Conservation (phyloP, 1,140 invertebrate species). For the Temnothorax longispinosus region DNA sequence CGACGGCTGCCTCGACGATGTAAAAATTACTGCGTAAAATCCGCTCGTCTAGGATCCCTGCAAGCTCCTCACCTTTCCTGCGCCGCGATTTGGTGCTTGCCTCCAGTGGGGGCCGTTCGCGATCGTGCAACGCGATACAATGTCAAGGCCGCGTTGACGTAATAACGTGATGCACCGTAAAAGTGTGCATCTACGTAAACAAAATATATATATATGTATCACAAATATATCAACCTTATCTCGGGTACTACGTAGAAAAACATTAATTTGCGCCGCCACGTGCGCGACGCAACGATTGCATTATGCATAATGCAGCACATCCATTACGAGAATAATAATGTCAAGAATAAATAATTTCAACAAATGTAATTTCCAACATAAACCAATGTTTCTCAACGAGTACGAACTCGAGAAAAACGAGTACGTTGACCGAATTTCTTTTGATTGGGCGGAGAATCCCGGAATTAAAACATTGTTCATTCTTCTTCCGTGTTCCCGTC, state of each 20-base stretch:
- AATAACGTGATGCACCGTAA: conserved; percentile 4
- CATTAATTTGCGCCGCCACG: neutral
- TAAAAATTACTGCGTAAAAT: conserved; percentile 83
- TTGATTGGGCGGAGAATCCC: neutral
- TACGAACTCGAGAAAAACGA: neutral
- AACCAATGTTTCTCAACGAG: neutral
- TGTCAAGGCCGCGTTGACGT: conserved; percentile 66
- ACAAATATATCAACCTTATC: neutral
- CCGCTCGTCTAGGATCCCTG: conserved; percentile 30
- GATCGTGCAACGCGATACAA: conserved; percentile 47
- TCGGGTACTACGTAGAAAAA: neutral
- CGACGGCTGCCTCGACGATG: conserved; percentile 64
- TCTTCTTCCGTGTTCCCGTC: neutral
- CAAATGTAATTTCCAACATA: neutral
- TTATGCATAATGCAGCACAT: neutral
- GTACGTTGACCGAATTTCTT: neutral
- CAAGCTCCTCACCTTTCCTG: conserved; percentile 68
- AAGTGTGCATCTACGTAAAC: neutral
- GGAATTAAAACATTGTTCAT: neutral
- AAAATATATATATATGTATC: no score
- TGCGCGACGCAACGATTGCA: neutral
- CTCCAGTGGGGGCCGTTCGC: conserved; percentile 28
- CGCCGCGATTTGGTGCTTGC: conserved; percentile 56
- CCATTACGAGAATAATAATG: neutral
- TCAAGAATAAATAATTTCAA: neutral